These are phyloP conservation scores for Thecophora atra DNA, from an alignment of 2,888 invertebrate genomes.

Conservation along the genomic window DNA sequence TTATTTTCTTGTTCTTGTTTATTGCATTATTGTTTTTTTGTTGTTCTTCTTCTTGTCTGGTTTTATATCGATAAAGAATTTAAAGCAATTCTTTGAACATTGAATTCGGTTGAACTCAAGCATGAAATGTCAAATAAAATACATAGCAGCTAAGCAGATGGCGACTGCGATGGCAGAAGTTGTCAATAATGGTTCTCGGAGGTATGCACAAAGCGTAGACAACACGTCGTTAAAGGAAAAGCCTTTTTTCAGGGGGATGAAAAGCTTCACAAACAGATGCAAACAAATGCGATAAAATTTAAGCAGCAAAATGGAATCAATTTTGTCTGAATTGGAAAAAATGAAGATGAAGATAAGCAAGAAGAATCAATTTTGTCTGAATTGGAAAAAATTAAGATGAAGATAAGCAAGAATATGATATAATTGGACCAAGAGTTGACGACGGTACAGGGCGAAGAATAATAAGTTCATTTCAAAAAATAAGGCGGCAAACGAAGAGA, in stretches of 20 bases:
- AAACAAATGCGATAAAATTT: not conserved
- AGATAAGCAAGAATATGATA: not conserved
- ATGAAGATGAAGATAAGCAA: not conserved
- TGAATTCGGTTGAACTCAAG: not conserved
- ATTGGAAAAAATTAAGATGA: not conserved
- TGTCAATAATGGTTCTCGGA: not conserved
- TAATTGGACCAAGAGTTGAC: too few species aligned
- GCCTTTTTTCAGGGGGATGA: not conserved
- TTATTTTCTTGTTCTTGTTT: not conserved
- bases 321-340: not conserved
- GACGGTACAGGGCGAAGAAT: too few species aligned
- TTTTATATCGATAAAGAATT: constrained; percentile 18
- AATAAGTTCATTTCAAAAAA: too few species aligned
- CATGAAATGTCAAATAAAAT: constrained; percentile 25
- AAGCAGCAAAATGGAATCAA: constrained; percentile 8
- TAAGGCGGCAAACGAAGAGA: too few species aligned
- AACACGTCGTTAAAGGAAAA: not conserved
- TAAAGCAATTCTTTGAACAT: not conserved
- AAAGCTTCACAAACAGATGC: not conserved
- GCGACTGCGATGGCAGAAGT: not conserved
- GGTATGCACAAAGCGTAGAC: too few species aligned
- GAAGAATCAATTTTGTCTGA: not conserved
- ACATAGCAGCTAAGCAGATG: constrained; percentile 19
- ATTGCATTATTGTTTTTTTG: not conserved
- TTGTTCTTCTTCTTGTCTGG: not conserved